Conservation (phyloP, 2,113 vertebrate genomes). For the Pungitius pungitius region DNA sequence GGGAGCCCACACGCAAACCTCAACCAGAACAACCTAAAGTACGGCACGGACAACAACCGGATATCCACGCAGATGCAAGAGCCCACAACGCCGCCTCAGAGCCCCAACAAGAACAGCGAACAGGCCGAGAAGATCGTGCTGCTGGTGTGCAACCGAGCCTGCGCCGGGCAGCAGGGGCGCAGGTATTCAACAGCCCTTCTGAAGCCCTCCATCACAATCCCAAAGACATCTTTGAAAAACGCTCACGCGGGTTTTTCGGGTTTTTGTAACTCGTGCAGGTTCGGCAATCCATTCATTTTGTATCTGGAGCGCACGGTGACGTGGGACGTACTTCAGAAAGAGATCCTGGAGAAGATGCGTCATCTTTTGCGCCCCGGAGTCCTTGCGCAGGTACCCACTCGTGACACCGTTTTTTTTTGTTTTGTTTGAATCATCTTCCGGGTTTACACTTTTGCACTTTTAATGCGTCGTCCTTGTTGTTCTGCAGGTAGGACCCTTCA, state of each 20-base stretch:
- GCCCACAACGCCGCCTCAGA: slow-evolving; percentile 76
- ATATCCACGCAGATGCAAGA: slow-evolving; percentile 83
- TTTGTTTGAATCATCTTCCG: background rate
- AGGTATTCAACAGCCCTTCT: slow-evolving; percentile 79
- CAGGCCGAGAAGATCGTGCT: slow-evolving; percentile 89
- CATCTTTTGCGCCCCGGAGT: slow-evolving; percentile 91
- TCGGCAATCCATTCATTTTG: slow-evolving; percentile 95
- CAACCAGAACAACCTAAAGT: slow-evolving; percentile 97
- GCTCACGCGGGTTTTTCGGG: background rate
- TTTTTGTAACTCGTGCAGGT: slow-evolving; percentile 76
- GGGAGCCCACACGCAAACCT: slow-evolving; percentile 92
- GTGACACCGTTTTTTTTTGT: background rate
- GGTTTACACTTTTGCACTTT: background rate
- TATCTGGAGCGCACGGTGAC: slow-evolving; percentile 93
- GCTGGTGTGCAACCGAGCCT: slow-evolving; percentile 94
- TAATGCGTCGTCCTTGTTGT: background rate
- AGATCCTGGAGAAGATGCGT: slow-evolving; percentile 98
- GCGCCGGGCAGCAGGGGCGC: slow-evolving; percentile 93
- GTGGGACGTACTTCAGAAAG: slow-evolving; percentile 96
- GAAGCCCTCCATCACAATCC: background rate
- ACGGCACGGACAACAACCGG: slow-evolving; percentile 84
- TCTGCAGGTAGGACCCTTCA: slow-evolving; percentile 91
- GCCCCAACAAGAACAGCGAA: slow-evolving; percentile 80
- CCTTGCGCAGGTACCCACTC: slow-evolving; percentile 86
- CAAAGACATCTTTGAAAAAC: background rate